A percentile compares a stretch with the other conserved stretches of the same genome.
phyloP scores from a whole-genome alignment of 2,113 vertebrate species.

The Bos indicus region DNA sequence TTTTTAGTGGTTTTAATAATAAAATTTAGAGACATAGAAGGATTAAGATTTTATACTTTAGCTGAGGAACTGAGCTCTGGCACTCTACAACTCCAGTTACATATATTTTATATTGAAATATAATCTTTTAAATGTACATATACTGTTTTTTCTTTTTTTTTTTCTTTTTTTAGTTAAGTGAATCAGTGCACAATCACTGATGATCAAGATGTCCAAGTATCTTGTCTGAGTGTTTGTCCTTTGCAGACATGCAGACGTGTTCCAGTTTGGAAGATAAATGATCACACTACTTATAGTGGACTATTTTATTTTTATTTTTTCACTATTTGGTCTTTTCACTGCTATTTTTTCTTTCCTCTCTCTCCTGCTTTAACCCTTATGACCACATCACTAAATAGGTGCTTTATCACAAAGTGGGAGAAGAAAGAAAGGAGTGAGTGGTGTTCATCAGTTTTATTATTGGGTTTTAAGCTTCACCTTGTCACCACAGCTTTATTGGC shows the following conservation, averaged over 20 bases:
- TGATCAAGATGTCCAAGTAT: not conserved
- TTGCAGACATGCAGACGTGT: not conserved
- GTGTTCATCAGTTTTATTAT: not conserved
- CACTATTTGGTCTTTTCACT: not conserved
- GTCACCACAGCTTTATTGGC: not conserved
- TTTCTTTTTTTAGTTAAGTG: not conserved
- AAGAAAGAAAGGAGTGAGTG: not conserved
- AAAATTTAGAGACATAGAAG: not conserved
- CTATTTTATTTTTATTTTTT: constrained; percentile 11
- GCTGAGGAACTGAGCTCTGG: not conserved
- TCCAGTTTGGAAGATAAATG: not conserved
- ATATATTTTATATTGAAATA: not conserved
- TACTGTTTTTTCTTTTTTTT: not conserved
- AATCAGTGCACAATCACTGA: not conserved
- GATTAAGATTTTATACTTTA: not conserved
- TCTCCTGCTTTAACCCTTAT: not conserved
- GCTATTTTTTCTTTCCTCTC: not conserved
- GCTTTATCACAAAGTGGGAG: not conserved
- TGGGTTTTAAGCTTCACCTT: not conserved
- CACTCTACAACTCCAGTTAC: not conserved
- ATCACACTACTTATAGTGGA: not conserved
- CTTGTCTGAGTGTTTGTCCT: constrained; percentile 1
- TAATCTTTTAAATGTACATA: not conserved
- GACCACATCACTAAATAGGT: not conserved
- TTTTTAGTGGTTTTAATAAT: not conserved